These are phyloP conservation scores for Abramis brama DNA, from an alignment of 2,113 vertebrate genomes.

Conservation along the genomic window DNA sequence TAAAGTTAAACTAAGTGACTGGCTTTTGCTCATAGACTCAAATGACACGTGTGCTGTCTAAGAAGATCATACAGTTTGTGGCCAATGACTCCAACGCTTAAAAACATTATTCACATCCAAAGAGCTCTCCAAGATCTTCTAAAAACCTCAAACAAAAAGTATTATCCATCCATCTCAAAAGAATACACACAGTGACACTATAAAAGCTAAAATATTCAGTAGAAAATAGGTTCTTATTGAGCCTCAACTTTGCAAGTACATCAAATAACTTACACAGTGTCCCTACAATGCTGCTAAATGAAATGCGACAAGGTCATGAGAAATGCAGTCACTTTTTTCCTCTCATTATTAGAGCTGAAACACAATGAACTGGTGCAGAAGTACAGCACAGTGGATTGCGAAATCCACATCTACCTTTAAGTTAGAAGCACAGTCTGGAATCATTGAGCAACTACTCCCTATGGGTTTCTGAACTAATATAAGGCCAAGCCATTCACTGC, in stretches of 20 bases:
- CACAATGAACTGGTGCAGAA: constrained; percentile 9
- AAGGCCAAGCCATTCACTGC: not conserved
- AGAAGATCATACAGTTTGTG: too few species aligned
- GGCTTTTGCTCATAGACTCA: not conserved
- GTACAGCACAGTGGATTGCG: not conserved
- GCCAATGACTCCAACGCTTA: too few species aligned
- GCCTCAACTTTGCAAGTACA: not conserved
- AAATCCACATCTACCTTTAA: constrained; percentile 32
- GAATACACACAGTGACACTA: not conserved
- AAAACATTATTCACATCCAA: not conserved
- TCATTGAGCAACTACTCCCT: constrained; percentile 17
- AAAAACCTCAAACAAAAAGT: not conserved
- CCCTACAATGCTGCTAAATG: not conserved
- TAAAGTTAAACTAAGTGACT: not conserved
- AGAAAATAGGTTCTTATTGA: not conserved
- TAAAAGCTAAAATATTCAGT: not conserved
- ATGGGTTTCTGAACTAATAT: constrained; percentile 24
- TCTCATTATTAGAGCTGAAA: constrained; percentile 12
- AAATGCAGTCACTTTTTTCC: constrained; percentile 10
- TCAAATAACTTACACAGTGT: constrained; percentile 26
- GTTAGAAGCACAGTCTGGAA: not conserved
- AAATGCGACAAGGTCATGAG: constrained; percentile 13
- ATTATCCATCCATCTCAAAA: not conserved
- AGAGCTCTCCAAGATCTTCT: not conserved
- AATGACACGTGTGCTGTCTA: too few species aligned